Base-by-base conservation (phyloP, 2,113 vertebrate species). In the Myxocyprinus asiaticus region DNA sequence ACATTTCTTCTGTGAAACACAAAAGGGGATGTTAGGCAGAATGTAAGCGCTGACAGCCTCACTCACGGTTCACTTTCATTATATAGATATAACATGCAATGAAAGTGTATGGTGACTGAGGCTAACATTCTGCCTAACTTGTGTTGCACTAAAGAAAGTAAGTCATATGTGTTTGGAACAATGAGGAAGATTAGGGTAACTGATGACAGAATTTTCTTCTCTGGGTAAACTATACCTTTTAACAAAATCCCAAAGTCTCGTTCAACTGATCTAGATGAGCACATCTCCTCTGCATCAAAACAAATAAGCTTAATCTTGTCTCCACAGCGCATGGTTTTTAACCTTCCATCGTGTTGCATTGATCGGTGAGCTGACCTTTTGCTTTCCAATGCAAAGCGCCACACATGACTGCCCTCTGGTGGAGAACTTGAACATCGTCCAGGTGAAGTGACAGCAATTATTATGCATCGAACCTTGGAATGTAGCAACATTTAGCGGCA, bases 371-470 rank as follows among this genome's bases (percentile, higher is more conserved):
- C 22, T 77, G 42, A 77, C 33, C 74, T 42, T 65, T 9, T 33
- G 17, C 17, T 65, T 9, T 15, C 2, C 0, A 6, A 44, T n/a
- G 12, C 43, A 67, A 7, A 58, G 7, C 15, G 15, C 22, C 53
- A 42, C 67, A 17, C 76, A 11, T 62, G 66, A 59, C 11, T 17
- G 56, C 66, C 76, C 76, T 45, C 76, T 78, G 76, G 53, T 59
- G 76, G 76, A 68, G 44, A 47, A 43, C 15, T 58, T 7, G 0
- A 55, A 5, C 15, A 64, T 14, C 15, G 48, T n/a, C 17, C 59
- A 44, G 56, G 7, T 42, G 58, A 51, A 43, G 65, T 42, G 5
- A 51, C 22, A 17, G 12, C 10, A 7, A 17, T 3, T 5, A 15
- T 7, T 45, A 71, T 71, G 8, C 10, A 33, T n/a, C 22, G 6